Base-by-base conservation (phyloP, 2,888 invertebrate species). In the Mythimna pallens region DNA sequence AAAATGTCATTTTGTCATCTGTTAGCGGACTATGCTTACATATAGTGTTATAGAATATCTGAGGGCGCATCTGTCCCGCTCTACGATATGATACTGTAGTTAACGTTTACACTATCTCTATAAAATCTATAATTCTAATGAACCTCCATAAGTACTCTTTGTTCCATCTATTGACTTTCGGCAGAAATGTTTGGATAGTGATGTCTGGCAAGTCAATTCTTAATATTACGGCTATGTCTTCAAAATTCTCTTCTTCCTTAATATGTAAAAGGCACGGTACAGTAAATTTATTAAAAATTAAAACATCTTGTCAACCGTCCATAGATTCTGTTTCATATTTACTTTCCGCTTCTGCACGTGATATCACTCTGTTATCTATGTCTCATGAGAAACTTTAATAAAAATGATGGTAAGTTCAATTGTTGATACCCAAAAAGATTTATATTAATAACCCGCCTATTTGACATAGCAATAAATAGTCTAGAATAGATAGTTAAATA, bases 391-490 rank as follows among this genome's bases (percentile, higher is more conserved):
- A 76, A 76, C 57, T 78, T 84, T 78, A 67, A 73, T 54, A 82
- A 82, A 80, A 76, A 76, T 61, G 87, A 90, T 89, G 88, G 86
- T 90, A 90, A 87, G 86, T 81, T 90, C 92, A 93, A 92, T 93
- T 91, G 92, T 94, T 94, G 89, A 90, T 87, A 89, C 86, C 89
- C 91, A 92, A 93, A 91, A 91, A 89, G 86, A 90, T 92, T 91
- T 92, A 92, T 92, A 94, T 93, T 92, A 90, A 94, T 93, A 94
- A 93, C 96, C 96, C 96, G 96, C 95, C 95, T 96, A 96, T 94
- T 93, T 94, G 94, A 95, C 92, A 95, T 96, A 96, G 96, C 96
- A 96, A 96, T 96, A 96, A 95, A 95, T 96, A 95, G 92, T 87
- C 89, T 95, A 95, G 94, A 94, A 92, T 95, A 95, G 94, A 92